A percentile compares a stretch with the other conserved stretches of the same genome.
phyloP scores from a whole-genome alignment of 2,113 vertebrate species.

The Struthio camelus region DNA sequence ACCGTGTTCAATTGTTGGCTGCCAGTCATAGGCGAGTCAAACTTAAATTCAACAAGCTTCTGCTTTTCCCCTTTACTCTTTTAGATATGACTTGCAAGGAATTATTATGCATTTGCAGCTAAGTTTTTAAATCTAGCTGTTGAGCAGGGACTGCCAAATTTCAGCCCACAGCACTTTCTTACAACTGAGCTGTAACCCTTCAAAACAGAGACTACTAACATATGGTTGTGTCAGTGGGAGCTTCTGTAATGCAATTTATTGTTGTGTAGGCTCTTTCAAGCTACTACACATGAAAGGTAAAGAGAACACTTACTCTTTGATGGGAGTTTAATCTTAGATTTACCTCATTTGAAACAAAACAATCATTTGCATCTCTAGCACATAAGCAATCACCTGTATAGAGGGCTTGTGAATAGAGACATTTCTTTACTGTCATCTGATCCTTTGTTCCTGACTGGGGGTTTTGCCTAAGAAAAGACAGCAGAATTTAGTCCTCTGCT shows the following conservation, averaged over 20 bases:
- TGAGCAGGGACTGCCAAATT: slow-evolving; percentile 41
- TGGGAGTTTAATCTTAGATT: slow-evolving; percentile 62
- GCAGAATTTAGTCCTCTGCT: background rate
- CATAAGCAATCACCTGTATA: slow-evolving; percentile 51
- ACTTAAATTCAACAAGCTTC: background rate
- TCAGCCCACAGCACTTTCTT: slow-evolving; percentile 49
- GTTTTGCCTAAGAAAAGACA: background rate
- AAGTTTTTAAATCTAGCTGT: background rate
- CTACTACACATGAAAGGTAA: slow-evolving; percentile 65
- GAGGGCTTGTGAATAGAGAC: slow-evolving; percentile 19
- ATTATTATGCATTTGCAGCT: background rate
- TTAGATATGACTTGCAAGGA: background rate
- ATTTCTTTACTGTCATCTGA: background rate
- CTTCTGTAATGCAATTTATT: slow-evolving; percentile 68
- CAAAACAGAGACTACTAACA: slow-evolving; percentile 60
- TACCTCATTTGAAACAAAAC: slow-evolving; percentile 57
- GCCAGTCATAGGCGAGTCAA: fast-evolving
- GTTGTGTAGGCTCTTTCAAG: slow-evolving; percentile 60
- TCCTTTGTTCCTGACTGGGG: background rate
- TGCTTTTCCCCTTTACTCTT: background rate
- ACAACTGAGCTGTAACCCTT: slow-evolving; percentile 39
- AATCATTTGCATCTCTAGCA: slow-evolving; percentile 13
- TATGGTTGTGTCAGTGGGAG: slow-evolving; percentile 66
- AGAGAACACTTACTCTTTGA: slow-evolving; percentile 35
- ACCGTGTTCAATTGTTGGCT: fast-evolving